phyloP scores from a whole-genome alignment of 2,797 vertebrate species.

The Benthosema pterotum region DNA sequence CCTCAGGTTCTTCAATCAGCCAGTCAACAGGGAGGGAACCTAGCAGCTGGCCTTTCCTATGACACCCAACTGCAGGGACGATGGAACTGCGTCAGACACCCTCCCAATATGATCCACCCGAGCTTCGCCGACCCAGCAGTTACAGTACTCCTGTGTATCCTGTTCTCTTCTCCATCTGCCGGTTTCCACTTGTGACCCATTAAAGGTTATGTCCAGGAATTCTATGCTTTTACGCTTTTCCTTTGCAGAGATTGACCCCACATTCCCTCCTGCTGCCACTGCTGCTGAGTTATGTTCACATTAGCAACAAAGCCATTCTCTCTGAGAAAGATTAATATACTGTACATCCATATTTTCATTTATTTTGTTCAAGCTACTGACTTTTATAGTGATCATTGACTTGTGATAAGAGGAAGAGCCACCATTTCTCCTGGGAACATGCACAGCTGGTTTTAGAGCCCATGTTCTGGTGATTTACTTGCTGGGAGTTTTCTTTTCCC shows the following conservation, averaged over 20 bases:
- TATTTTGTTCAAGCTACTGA: conserved; percentile 3
- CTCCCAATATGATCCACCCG: not conserved
- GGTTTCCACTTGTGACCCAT: conserved; percentile 31
- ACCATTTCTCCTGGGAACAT: conserved; percentile 22
- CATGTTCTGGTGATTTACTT: conserved; percentile 7
- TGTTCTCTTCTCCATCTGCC: conserved; percentile 25
- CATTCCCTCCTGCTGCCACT: not conserved
- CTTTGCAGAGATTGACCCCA: conserved; percentile 12
- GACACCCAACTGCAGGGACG: conserved; percentile 39
- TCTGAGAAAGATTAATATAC: not conserved
- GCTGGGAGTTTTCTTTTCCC: conserved; percentile 24
- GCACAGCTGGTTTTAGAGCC: not conserved
- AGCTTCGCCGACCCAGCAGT: conserved; percentile 7
- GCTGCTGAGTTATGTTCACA: not conserved
- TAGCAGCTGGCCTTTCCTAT: conserved; percentile 54
- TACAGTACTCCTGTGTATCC: conserved; percentile 24
- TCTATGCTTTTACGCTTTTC: conserved; percentile 8
- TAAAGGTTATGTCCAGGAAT: conserved; percentile 16
- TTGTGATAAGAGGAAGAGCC: not conserved
- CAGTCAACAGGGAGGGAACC: conserved; percentile 50
- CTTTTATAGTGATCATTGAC: conserved; percentile 4
- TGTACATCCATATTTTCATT: not conserved
- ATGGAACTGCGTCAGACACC: conserved; percentile 4
- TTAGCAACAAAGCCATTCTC: not conserved
- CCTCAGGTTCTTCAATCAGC: conserved; percentile 13